A percentile compares a stretch with the other conserved stretches of the same genome.
These are phyloP conservation scores for Setophaga coronata DNA, from an alignment of 2,113 vertebrate species.

Conservation along the genomic window DNA sequence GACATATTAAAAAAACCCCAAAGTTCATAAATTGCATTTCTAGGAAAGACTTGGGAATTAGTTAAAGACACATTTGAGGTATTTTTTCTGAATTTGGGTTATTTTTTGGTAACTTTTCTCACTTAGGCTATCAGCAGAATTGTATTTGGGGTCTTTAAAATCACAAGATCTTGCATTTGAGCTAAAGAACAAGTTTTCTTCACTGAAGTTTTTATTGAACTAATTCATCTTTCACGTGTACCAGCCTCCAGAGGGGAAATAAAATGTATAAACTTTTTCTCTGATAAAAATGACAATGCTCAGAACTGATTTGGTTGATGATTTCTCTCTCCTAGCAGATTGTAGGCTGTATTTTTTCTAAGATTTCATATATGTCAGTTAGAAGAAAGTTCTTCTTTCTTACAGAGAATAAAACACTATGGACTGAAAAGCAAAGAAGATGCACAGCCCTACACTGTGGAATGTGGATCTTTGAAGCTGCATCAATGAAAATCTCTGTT, in stretches of 20 bases:
- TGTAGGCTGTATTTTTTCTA: background rate
- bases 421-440: background rate
- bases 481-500: background rate
- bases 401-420: background rate
- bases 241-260: background rate
- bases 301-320: background rate
- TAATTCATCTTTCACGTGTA: constrained; percentile 9
- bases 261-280: background rate
- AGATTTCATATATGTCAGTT: background rate
- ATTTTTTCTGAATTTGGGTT: background rate
- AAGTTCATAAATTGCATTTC: background rate
- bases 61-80: background rate
- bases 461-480: background rate
- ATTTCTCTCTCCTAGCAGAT: background rate
- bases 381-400: background rate
- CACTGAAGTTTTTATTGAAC: background rate
- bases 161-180: background rate
- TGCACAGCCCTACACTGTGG: background rate
- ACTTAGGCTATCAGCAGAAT: background rate
- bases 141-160: background rate
- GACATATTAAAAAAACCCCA: rapidly evolving
- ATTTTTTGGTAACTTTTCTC: background rate
- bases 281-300: background rate
- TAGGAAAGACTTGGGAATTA: background rate
- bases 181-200: background rate